Base-by-base conservation (phyloP, 2,797 vertebrate genomes). In the Cossypha polioptera region DNA sequence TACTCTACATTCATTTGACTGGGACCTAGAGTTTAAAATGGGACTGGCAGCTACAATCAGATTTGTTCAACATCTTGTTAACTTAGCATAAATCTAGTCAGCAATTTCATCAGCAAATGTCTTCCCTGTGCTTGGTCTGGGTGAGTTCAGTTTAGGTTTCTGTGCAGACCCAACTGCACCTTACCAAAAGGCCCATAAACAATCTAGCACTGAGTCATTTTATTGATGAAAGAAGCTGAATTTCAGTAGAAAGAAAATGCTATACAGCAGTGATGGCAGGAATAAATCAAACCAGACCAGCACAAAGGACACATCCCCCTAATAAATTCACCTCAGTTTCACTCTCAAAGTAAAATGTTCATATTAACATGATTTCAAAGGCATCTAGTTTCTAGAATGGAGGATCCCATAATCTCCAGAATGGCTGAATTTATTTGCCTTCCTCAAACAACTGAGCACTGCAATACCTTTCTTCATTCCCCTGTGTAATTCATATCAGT, bases 381-480 rank as follows among this genome's bases (percentile, higher is more conserved):
- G 63, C 28, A 82, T 78, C 68, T 36, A 61, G 11, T 63, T 80
- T 48, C 54, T 71, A 43, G 48, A 67, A 87, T 16, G 58, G 29
- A 53, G 29, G 51, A 78, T 69, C 53, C 29, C 50, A 77, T 77
- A 67, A 93, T 75, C 85, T 86, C 85, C 72, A 50, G 53, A 94
- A 84, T 42, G 31, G 33, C 31, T 74, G 85, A 57, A 96, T 96
- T 95, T 92, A 90, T 94, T 86, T 75, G 50, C 40, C 79, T 95
- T 84, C 13, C 54, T 81, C 59, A 79, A 66, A 65, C 35, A 88
- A 65, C 14, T 43, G 50, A 59, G 66, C 48, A 76, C 22, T 18
- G 81, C 86, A 67, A n/a, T 29, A 66, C 20, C 26, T 62, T 71
- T 33, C 29, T 73, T 43, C 68, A 24, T 66, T 78, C 55, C 35